Percentiles rank a stretch among this genome's conserved stretches.
phyloP scores from a whole-genome alignment of 2,797 vertebrate species.

The Philypnodon macrostomus region DNA sequence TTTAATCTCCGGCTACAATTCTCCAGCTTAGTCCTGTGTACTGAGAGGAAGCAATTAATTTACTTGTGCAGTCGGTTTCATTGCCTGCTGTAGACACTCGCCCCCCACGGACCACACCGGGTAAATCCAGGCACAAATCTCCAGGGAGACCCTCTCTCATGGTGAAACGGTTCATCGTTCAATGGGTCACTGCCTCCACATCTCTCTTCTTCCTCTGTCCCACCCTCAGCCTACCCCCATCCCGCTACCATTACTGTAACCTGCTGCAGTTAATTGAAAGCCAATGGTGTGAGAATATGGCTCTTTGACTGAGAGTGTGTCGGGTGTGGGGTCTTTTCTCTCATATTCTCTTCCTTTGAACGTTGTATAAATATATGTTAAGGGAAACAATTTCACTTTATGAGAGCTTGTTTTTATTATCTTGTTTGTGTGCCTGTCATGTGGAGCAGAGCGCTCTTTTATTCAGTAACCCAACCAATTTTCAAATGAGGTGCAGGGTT shows the following conservation, averaged over 20 bases:
- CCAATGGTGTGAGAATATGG: conserved; percentile 72
- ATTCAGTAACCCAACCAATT: no score
- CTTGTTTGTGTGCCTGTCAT: conserved; percentile 13
- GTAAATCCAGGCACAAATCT: conserved; percentile 49
- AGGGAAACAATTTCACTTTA: conserved; percentile 28
- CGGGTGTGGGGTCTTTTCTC: conserved; percentile 39
- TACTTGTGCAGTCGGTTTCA: conserved; percentile 15
- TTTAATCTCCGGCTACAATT: conserved; percentile 23
- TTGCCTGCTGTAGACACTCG: conserved; percentile 27
- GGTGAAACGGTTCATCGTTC: conserved; percentile 56
- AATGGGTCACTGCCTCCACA: conserved; percentile 51
- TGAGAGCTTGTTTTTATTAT: no score
- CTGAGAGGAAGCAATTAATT: conserved; percentile 46
- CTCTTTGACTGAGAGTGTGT: conserved; percentile 60
- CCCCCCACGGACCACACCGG: conserved; percentile 21
- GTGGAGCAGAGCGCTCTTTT: neutral
- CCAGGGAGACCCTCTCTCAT: conserved; percentile 54
- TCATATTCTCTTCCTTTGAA: conserved; percentile 29
- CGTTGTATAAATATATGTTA: conserved; percentile 44
- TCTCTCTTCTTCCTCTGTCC: conserved; percentile 27
- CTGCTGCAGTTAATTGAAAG: conserved; percentile 73
- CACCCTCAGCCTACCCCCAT: conserved; percentile 1
- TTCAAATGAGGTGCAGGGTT: no score
- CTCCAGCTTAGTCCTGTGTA: conserved; percentile 22
- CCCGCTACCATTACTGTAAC: conserved; percentile 51